phyloP scores from a whole-genome alignment of 2,113 vertebrate species.

The Tylochromis polylepis region DNA sequence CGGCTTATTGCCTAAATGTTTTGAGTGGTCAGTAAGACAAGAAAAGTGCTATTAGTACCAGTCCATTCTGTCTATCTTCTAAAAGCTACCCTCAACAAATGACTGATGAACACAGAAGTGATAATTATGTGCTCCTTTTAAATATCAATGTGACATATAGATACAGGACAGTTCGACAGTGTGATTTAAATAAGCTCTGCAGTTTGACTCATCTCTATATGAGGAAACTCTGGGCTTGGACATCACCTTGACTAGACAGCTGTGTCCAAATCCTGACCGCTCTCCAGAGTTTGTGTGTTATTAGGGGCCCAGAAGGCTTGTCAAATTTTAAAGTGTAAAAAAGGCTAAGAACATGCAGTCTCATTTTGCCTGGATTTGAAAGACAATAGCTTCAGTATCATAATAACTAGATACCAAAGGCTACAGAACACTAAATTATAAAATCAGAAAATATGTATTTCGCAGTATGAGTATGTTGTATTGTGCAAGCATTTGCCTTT shows the following conservation, averaged over 20 bases:
- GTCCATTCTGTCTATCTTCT: neutral
- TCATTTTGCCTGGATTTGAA: neutral
- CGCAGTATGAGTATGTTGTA: neutral
- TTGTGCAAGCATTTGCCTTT: neutral
- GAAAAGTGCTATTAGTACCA: neutral
- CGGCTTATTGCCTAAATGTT: neutral
- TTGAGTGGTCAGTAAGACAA: neutral
- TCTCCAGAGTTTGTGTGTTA: neutral
- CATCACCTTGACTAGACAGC: neutral
- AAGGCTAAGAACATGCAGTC: neutral
- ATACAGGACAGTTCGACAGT: neutral
- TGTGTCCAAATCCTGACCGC: neutral
- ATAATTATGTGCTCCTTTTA: neutral
- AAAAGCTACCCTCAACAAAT: neutral
- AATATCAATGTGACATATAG: neutral
- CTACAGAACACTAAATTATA: neutral
- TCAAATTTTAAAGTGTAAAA: neutral
- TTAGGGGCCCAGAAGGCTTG: neutral
- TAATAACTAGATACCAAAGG: neutral
- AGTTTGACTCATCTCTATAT: neutral
- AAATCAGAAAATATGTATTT: neutral
- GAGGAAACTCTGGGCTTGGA: neutral
- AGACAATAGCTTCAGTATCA: neutral
- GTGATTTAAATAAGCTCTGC: neutral
- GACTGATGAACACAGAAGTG: neutral